Base-by-base conservation (phyloP, 1,140 invertebrate genomes). In the Melitaea cinxia region DNA sequence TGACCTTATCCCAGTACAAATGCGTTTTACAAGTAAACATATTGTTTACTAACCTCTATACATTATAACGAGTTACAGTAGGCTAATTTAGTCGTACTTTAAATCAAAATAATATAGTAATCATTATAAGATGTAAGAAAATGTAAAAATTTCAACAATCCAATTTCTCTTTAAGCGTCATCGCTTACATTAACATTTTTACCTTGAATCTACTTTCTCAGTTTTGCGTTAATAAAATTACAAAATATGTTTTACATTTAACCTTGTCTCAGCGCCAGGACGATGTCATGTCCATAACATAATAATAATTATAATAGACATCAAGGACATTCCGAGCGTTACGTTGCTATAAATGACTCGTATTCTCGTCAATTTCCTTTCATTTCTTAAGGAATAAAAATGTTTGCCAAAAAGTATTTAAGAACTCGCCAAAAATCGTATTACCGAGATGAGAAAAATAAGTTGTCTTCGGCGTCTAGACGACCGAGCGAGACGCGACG, bases 401-500 rank as follows among this genome's bases (percentile, higher is more conserved):
- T 65, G 77, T 68, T 81, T 88, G 88, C 84, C 88, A 90, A 84
- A 80, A 78, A 77, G 75, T 84, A 66, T 80, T 78, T 77, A 79
- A 65, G 72, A 72, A 66, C 75, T 80, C 88, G 85, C 85, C 85
- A 88, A 90, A 87, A 86, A 77, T 74, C 77, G 78, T 86, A 83
- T 82, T 89, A 88, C 85, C 77, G 80, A 85, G 85, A 86, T 86
- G 62, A 83, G 80, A 83, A 80, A 89, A 37, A 86, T n/a, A 85
- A 78, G 63, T 49, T 66, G 73, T 69, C 65, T 69, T 75, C 72
- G 67, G 70, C 65, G 86, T 89, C 85, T 89, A 89, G 87, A 89
- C 87, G 75, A 68, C 33, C 64, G 75, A 76, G 49, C 74, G 81
- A 88, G 85, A 86, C 80, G 70, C 61, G 75, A 78, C 72, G 75